Evolutionary conservation across 1,140 invertebrate genomes (phyloP), one percentile per base, ranked within the genome.

Genomic region (Melipona quadrifasciata): DNA sequence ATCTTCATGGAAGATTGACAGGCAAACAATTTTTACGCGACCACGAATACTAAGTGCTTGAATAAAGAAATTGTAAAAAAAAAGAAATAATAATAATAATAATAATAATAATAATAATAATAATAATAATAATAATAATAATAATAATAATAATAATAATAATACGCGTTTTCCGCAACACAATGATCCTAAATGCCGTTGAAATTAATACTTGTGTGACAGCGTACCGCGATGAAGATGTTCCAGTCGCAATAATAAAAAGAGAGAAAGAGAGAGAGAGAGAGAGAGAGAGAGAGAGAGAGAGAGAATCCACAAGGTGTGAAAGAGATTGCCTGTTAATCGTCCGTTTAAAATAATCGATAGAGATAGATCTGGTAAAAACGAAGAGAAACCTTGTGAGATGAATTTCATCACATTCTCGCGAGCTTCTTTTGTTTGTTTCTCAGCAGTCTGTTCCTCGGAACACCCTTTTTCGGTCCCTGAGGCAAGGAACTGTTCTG

Each of bases 401-500:
- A 57, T 19, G 21, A 65, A 58, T 74, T 55, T 57, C 58, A 74
- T 80, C 24, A 80, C 34, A 80, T 53, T 21, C 27, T 55, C 24
- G 27, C 24, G 55, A 76, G 74, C 68, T 70, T 67, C 57, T 80
- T 86, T n/a, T 85, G 86, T 67, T 88, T 89, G 31, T 82, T 87
- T 39, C 68, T 88, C 61, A 65, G 51, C 81, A 86, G 80, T 81
- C 80, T 90, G 71, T 80, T 89, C 78, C 87, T 90, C 64, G 85
- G 55, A 34, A 83, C 19, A 84, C 86, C 79, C 79, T 87, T 91
- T 31, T 55, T 78, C 31, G 75, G 73, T 31, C 39, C 86, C 39
- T 90, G 89, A 16, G 84, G 75, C 70, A 92, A 85, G 24, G 88
- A 75, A 75, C 86, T 88, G 34, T 89, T 82, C 57, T 70, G 89